Evolutionary conservation across 2,888 invertebrate genomes (phyloP).

Genomic region (Xanthorhoe designata): DNA sequence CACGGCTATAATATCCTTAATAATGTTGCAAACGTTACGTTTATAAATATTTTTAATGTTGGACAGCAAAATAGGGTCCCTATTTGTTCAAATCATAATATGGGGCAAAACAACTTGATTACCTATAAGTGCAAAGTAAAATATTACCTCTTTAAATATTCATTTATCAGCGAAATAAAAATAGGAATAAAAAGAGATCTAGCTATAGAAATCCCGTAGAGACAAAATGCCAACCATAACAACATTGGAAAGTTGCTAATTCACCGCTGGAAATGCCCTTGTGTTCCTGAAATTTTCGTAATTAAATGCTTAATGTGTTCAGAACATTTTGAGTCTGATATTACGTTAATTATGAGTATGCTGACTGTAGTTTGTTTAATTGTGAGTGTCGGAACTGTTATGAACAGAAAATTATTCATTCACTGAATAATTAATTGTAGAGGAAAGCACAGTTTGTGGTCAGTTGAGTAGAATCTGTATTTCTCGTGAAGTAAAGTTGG

Average conservation of each 20-base stretch:
- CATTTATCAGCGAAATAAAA: no score
- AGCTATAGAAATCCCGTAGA: neutral
- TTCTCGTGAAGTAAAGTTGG: no score
- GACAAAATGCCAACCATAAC: conserved; percentile 44
- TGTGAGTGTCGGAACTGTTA: conserved; percentile 4
- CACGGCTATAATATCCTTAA: no score
- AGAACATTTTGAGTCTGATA: conserved; percentile 40
- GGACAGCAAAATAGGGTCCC: no score
- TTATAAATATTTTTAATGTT: no score
- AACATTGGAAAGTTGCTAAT: conserved; percentile 58
- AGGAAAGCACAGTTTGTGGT: neutral
- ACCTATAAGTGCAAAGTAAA: no score
- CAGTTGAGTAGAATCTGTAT: no score
- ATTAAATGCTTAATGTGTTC: conserved; percentile 51
- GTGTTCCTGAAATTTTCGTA: conserved; percentile 48
- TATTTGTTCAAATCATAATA: no score
- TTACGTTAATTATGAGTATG: conserved; percentile 37
- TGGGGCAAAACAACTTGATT: no score
- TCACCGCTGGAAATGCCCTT: conserved; percentile 44
- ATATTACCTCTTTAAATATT: no score
- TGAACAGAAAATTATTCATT: neutral
- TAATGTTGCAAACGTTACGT: no score
- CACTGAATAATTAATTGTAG: neutral
- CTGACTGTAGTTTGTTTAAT: conserved; percentile 29
- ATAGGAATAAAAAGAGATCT: no score